Evolutionary conservation across 2,888 invertebrate species (phyloP).

Genomic region (Stenolophus ochropezus): DNA sequence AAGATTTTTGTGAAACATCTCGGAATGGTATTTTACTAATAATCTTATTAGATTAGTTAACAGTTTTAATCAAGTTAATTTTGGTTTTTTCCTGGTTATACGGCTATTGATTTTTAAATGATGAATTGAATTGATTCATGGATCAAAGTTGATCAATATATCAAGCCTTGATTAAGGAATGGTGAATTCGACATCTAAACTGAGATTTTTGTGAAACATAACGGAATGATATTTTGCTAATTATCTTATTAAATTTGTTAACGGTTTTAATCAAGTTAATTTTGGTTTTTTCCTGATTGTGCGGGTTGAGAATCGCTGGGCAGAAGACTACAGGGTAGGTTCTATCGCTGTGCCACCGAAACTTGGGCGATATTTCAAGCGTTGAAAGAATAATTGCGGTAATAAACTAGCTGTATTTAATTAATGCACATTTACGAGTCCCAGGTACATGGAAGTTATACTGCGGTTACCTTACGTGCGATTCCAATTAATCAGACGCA

Average conservation of each 20-base stretch:
- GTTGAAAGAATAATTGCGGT: conserved; percentile 59
- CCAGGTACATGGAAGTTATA: conserved; percentile 59
- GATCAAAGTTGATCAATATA: too few species aligned
- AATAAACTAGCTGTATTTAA: conserved; percentile 60
- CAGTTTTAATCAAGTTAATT: background rate
- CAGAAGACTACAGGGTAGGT: background rate
- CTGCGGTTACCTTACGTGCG: conserved; percentile 51
- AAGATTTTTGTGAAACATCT: too few species aligned
- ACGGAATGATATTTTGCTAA: too few species aligned
- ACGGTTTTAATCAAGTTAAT: background rate
- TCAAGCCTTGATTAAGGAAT: too few species aligned
- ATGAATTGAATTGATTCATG: too few species aligned
- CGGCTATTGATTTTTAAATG: too few species aligned
- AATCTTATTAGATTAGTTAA: too few species aligned
- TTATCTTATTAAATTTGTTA: too few species aligned
- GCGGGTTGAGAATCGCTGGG: background rate
- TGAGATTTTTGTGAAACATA: too few species aligned
- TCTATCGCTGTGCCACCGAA: conserved; percentile 47
- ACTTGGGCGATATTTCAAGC: conserved; percentile 57
- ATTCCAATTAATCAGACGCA: conserved; percentile 55
- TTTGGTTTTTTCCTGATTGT: background rate
- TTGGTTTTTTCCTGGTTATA: background rate
- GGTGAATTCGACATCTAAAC: too few species aligned
- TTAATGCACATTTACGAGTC: conserved; percentile 57
- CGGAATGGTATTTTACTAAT: too few species aligned